Evolutionary conservation across 2,888 invertebrate genomes (phyloP).

Genomic region (Aricia artaxerxes): DNA sequence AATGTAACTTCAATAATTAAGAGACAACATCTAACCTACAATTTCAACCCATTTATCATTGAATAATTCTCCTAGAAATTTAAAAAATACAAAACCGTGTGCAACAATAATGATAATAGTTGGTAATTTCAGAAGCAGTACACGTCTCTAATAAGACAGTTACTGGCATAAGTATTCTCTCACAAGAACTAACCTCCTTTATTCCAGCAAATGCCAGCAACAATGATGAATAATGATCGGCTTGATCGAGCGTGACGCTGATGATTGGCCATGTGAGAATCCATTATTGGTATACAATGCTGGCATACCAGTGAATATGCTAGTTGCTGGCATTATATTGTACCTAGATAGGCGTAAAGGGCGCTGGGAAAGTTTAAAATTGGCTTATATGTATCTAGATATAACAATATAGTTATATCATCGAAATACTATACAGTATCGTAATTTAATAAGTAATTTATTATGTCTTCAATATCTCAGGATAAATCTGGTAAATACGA

Average conservation of each 20-base stretch:
- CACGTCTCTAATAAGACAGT: conserved; percentile 22
- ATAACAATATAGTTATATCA: too few species aligned
- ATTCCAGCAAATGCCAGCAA: conserved; percentile 15
- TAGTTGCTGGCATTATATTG: background rate
- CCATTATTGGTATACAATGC: conserved; percentile 2
- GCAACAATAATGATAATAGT: conserved; percentile 10
- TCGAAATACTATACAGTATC: too few species aligned
- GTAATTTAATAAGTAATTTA: too few species aligned
- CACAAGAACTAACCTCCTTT: conserved; percentile 8
- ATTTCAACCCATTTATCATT: background rate
- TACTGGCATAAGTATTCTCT: conserved; percentile 14
- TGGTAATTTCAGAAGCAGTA: conserved; percentile 8
- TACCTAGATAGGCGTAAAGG: background rate
- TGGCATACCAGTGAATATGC: background rate
- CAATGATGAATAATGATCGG: conserved; percentile 27
- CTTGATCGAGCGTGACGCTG: conserved; percentile 28
- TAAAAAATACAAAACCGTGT: background rate
- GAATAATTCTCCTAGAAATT: background rate
- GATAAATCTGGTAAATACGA: too few species aligned
- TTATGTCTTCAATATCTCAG: too few species aligned
- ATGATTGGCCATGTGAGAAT: conserved; percentile 23
- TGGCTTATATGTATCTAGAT: background rate
- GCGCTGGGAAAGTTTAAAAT: background rate
- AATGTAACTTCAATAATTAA: background rate
- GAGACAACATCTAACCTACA: too few species aligned